Evolutionary conservation across 2,888 invertebrate genomes (phyloP).

Genomic region (Agriopis marginaria): DNA sequence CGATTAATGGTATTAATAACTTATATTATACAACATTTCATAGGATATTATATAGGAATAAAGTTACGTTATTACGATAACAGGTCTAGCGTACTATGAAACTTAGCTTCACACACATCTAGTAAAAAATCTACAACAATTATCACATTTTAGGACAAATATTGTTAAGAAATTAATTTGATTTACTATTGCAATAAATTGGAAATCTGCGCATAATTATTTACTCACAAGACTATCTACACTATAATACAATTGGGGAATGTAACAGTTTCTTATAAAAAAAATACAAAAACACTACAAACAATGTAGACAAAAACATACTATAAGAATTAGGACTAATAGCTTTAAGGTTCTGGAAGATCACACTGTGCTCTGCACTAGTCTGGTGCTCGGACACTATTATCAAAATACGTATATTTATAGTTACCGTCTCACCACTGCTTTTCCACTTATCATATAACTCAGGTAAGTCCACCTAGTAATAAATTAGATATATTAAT

Average conservation of each 20-base stretch:
- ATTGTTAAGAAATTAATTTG: neutral
- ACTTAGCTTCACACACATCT: slow-evolving; percentile 26
- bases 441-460: slow-evolving; percentile 61
- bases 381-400: slow-evolving; percentile 26
- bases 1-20: neutral
- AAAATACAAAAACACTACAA: neutral
- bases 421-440: slow-evolving; percentile 67
- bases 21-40: neutral
- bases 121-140: slow-evolving; percentile 35
- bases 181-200: neutral
- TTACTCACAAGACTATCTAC: neutral
- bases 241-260: slow-evolving; percentile 21
- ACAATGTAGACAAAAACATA: neutral
- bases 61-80: neutral
- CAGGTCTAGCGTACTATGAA: slow-evolving; percentile 22
- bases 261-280: slow-evolving; percentile 11
- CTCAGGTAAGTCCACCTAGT: slow-evolving; percentile 71
- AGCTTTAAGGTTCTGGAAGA: slow-evolving; percentile 26
- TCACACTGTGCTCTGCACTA: slow-evolving; percentile 31
- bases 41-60: neutral
- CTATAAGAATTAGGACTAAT: neutral
- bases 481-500: slow-evolving; percentile 37
- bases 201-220: neutral
- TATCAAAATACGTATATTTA: slow-evolving; percentile 32
- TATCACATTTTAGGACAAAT: slow-evolving; percentile 19